These are phyloP conservation scores for Aquatica leii DNA, from an alignment of 2,888 invertebrate genomes.

Conservation along the genomic window DNA sequence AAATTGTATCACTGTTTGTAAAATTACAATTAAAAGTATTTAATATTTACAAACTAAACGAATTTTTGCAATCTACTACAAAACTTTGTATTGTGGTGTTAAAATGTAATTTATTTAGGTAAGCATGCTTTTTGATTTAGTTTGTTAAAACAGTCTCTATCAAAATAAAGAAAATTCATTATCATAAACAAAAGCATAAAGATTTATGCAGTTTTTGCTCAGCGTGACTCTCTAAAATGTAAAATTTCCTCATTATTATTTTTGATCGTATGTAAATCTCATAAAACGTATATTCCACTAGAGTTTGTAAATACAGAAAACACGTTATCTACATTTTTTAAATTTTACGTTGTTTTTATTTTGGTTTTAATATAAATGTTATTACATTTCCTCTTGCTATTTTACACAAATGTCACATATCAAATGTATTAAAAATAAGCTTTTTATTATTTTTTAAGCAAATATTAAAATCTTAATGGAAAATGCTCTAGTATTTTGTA, in stretches of 20 bases:
- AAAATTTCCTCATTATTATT: conserved; percentile 11
- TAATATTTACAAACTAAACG: no score
- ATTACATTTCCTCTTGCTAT: background rate
- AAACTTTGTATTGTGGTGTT: no score
- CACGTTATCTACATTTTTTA: conserved; percentile 10
- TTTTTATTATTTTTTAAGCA: background rate
- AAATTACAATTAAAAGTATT: no score
- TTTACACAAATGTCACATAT: no score
- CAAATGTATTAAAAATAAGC: no score
- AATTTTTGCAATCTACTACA: no score
- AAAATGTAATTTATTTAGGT: no score
- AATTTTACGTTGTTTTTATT: conserved; percentile 8
- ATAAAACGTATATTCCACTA: conserved; percentile 5
- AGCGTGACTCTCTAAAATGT: background rate
- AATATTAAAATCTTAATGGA: conserved; percentile 4
- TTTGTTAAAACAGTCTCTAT: no score
- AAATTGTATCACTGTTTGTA: no score
- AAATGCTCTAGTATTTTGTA: conserved; percentile 23
- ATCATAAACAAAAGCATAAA: no score
- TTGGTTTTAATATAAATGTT: background rate
- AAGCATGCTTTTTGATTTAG: no score
- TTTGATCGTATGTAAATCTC: conserved; percentile 11
- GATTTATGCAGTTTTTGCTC: background rate
- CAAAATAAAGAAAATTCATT: no score
- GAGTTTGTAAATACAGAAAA: conserved; percentile 7